Percentiles rank a stretch among this genome's conserved stretches.
phyloP scores from a whole-genome alignment of 2,113 vertebrate genomes.

The Muscicapa adusta region DNA sequence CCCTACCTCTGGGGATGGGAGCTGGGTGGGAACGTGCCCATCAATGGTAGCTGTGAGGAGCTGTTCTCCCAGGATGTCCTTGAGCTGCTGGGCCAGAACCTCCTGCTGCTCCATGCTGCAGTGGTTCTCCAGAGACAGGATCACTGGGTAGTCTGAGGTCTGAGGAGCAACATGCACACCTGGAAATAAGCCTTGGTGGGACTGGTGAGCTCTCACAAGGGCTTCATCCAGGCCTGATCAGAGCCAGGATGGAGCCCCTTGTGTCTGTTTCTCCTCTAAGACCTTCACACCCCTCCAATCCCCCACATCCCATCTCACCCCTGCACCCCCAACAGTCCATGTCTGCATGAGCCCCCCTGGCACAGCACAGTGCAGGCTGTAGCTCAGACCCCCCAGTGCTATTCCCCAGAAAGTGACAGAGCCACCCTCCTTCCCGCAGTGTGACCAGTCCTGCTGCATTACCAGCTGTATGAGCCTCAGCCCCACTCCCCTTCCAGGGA shows the following conservation, averaged over 20 bases:
- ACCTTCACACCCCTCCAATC: not conserved
- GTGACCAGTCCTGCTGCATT: not conserved
- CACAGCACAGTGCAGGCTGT: not conserved
- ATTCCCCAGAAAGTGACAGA: not conserved
- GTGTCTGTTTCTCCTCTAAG: not conserved
- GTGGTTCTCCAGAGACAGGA: conserved; percentile 92
- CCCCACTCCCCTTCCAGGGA: not conserved
- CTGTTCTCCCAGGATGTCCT: conserved; percentile 81
- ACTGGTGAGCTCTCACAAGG: not conserved
- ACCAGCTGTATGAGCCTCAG: not conserved
- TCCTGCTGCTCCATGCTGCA: conserved; percentile 88
- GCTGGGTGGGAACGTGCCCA: conserved; percentile 63
- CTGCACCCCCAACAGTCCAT: not conserved
- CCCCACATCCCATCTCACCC: not conserved
- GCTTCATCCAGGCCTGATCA: not conserved
- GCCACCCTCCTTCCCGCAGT: fast-evolving
- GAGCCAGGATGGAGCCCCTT: not conserved
- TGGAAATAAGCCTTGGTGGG: not conserved
- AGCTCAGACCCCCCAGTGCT: not conserved
- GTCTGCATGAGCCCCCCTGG: not conserved
- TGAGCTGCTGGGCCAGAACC: conserved; percentile 79
- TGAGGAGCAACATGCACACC: not conserved
- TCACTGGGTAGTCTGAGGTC: conserved; percentile 86
- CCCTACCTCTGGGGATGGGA: conserved; percentile 89
- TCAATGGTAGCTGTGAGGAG: conserved; percentile 75